Percentiles rank a stretch among this genome's conserved stretches.
Conservation (phyloP, 2,888 invertebrate species). For the Sphinx pinastri region DNA sequence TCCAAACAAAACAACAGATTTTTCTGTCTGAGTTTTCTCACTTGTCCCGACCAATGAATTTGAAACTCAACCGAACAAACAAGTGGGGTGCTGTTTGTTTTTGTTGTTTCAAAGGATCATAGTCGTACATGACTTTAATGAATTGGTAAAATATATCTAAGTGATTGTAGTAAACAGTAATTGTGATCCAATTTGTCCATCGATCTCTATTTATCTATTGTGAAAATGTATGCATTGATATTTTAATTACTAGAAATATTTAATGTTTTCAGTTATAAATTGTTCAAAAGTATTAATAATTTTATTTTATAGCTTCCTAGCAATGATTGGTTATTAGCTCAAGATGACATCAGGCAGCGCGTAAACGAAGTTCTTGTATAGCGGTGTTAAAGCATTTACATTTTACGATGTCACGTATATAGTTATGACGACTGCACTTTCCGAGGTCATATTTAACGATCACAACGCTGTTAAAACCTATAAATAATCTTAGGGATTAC, state of each 20-base stretch:
- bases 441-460: slow-evolving; percentile 53
- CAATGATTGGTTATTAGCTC: background rate
- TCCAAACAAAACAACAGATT: slow-evolving; percentile 72
- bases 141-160: background rate
- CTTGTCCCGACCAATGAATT: slow-evolving; percentile 47
- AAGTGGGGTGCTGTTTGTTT: slow-evolving; percentile 28
- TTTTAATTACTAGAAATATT: too few species aligned
- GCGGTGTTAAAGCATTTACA: slow-evolving; percentile 48
- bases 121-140: background rate
- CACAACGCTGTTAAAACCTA: slow-evolving; percentile 32
- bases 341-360: slow-evolving; percentile 57
- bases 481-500: slow-evolving; percentile 40
- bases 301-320: background rate
- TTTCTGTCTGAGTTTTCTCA: slow-evolving; percentile 68
- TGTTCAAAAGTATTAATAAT: background rate
- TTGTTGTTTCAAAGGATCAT: slow-evolving; percentile 32
- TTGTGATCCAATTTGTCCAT: background rate
- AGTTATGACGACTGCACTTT: slow-evolving; percentile 47
- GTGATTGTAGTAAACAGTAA: background rate
- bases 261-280: too few species aligned
- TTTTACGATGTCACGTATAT: slow-evolving; percentile 52
- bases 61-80: slow-evolving; percentile 37
- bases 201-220: background rate
- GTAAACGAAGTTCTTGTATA: slow-evolving; percentile 39
- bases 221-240: background rate